These are phyloP conservation scores for Urocolius indicus DNA, from an alignment of 2,113 vertebrate species.

Conservation along the genomic window DNA sequence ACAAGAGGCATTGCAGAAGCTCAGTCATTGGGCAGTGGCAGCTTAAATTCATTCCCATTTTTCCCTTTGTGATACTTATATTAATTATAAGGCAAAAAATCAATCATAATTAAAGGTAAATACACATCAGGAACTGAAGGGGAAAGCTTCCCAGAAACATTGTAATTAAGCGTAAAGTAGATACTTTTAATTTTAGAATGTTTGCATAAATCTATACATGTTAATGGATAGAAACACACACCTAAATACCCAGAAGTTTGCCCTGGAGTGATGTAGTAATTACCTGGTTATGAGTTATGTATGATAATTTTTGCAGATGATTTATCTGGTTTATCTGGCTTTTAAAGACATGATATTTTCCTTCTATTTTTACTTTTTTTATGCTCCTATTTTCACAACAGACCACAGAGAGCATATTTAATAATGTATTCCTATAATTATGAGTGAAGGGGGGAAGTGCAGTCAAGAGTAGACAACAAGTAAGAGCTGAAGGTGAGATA, in stretches of 20 bases:
- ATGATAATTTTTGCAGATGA: slow-evolving; percentile 33
- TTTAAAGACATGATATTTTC: slow-evolving; percentile 9
- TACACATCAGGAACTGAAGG: background rate
- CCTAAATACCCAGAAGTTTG: slow-evolving; percentile 37
- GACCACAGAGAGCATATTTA: background rate
- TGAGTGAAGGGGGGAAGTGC: background rate
- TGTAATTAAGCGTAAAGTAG: slow-evolving; percentile 17
- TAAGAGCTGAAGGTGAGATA: slow-evolving; percentile 20
- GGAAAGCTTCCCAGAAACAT: slow-evolving; percentile 19
- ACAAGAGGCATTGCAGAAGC: background rate
- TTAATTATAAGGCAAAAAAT: background rate
- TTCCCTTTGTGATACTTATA: background rate
- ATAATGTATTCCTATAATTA: background rate
- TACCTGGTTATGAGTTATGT: background rate
- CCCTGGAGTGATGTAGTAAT: slow-evolving; percentile 29
- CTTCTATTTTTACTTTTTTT: background rate
- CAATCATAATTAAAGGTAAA: background rate
- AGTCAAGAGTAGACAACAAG: slow-evolving; percentile 26
- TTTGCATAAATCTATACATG: background rate
- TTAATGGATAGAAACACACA: slow-evolving; percentile 18
- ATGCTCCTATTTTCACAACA: slow-evolving; percentile 30
- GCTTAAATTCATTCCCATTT: background rate
- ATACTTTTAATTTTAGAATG: slow-evolving; percentile 18
- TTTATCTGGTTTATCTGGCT: slow-evolving; percentile 52
- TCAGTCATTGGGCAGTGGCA: background rate